Evolutionary conservation across 2,113 vertebrate genomes (phyloP).

Genomic region (Solenodon paradoxus): DNA sequence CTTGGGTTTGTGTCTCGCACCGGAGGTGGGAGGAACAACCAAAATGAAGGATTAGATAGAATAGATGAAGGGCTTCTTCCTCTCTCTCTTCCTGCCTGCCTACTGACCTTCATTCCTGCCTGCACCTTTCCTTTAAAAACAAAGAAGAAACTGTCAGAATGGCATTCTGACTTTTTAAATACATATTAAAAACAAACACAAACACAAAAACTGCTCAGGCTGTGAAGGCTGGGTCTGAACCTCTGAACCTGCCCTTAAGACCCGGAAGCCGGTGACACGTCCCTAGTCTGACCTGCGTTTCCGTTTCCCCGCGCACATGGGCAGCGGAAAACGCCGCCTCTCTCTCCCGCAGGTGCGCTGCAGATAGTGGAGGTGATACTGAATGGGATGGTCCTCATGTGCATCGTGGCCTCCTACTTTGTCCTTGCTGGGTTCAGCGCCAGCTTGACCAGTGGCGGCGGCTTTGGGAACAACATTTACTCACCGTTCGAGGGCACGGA

Average conservation of each 20-base stretch:
- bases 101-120: too few relatives aligned
- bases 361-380: slow-evolving; percentile 80
- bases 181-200: background rate
- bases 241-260: background rate
- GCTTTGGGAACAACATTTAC: slow-evolving; percentile 74
- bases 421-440: slow-evolving; percentile 80
- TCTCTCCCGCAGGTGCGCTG: slow-evolving; percentile 78
- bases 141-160: background rate
- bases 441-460: slow-evolving; percentile 67
- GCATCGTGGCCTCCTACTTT: slow-evolving; percentile 80
- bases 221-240: background rate
- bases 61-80: too few relatives aligned
- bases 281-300: background rate
- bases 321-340: slow-evolving; percentile 15
- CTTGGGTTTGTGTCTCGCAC: too few relatives aligned
- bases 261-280: too few relatives aligned
- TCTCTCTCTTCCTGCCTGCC: too few relatives aligned
- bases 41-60: too few relatives aligned
- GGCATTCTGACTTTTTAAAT: background rate
- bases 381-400: slow-evolving; percentile 79
- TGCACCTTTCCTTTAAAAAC: too few relatives aligned
- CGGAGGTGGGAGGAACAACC: too few relatives aligned
- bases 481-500: slow-evolving; percentile 80
- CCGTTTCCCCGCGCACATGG: background rate
- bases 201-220: background rate